Percentiles rank a stretch among this genome's conserved stretches.
Conservation (phyloP, 2,888 invertebrate genomes). For the Epinotia brunnichana region DNA sequence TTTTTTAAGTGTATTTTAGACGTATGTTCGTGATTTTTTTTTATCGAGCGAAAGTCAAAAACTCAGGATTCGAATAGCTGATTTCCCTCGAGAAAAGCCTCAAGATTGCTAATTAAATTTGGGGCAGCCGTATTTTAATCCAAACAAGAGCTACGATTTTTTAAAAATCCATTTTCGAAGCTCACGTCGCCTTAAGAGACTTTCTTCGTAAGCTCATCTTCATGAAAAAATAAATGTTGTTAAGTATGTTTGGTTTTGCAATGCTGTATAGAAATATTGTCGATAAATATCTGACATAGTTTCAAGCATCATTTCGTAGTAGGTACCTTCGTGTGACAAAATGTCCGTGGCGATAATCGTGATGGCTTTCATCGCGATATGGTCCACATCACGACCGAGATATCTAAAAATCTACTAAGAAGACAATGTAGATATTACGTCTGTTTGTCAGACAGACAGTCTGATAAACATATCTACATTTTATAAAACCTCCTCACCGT, state of each 20-base stretch:
- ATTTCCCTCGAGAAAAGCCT: too few relatives aligned
- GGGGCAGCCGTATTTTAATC: too few relatives aligned
- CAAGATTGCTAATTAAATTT: too few relatives aligned
- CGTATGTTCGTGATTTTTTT: too few relatives aligned
- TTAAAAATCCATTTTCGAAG: too few relatives aligned
- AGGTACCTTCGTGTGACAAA: conserved; percentile 60
- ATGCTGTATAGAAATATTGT: conserved; percentile 5
- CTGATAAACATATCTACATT: too few relatives aligned
- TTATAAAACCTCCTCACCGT: background rate
- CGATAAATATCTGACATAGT: conserved; percentile 35
- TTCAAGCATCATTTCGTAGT: conserved; percentile 15
- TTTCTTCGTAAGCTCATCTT: background rate
- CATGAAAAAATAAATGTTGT: background rate
- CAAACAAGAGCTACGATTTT: too few relatives aligned
- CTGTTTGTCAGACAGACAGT: background rate
- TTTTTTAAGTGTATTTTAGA: too few relatives aligned
- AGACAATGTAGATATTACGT: conserved; percentile 52
- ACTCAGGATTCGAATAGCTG: too few relatives aligned
- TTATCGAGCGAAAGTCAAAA: too few relatives aligned
- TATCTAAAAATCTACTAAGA: conserved; percentile 60
- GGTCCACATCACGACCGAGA: conserved; percentile 64
- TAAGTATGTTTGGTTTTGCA: background rate
- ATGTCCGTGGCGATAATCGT: conserved; percentile 61
- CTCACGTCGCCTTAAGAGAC: too few relatives aligned
- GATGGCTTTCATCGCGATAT: conserved; percentile 75